These are phyloP conservation scores for Strigamia maritima DNA, from an alignment of 2,888 invertebrate species.

Conservation along the genomic window DNA sequence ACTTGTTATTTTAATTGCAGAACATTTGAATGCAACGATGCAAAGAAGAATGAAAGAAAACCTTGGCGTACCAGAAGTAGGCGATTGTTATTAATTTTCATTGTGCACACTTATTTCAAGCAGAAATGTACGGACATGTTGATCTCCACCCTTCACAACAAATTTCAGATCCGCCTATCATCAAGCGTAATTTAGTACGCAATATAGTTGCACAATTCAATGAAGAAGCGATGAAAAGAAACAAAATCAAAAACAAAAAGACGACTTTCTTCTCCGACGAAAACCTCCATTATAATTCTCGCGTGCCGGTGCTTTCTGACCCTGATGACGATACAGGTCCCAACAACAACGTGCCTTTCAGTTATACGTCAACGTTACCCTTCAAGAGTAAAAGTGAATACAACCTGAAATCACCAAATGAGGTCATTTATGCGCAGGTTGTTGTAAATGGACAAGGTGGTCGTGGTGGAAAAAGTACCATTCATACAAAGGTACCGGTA, in stretches of 20 bases:
- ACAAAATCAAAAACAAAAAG: background rate
- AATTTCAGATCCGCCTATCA: slow-evolving; percentile 43
- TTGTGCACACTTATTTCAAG: slow-evolving; percentile 15
- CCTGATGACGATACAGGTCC: slow-evolving; percentile 39
- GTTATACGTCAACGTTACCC: slow-evolving; percentile 60
- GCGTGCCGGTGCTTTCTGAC: slow-evolving; percentile 34
- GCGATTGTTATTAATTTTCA: slow-evolving; percentile 24
- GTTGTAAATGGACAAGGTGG: slow-evolving; percentile 51
- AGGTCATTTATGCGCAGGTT: slow-evolving; percentile 75
- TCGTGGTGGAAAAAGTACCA: slow-evolving; percentile 54
- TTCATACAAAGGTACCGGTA: slow-evolving; percentile 57
- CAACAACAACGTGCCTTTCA: slow-evolving; percentile 75
- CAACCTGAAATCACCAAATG: slow-evolving; percentile 43
- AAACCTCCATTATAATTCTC: slow-evolving; percentile 2
- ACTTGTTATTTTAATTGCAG: slow-evolving; percentile 20
- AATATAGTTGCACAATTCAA: slow-evolving; percentile 45
- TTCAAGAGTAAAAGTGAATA: slow-evolving; percentile 41
- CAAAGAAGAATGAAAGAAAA: slow-evolving; percentile 15
- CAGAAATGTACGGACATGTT: slow-evolving; percentile 34
- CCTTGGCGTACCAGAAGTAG: slow-evolving; percentile 27
- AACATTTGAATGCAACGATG: slow-evolving; percentile 18
- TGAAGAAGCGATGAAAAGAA: slow-evolving; percentile 43
- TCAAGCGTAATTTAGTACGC: slow-evolving; percentile 44
- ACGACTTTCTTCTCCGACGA: background rate
- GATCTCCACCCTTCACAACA: slow-evolving; percentile 44